These are phyloP conservation scores for Tragulus kanchil DNA, from an alignment of 2,113 vertebrate species.

Conservation along the genomic window DNA sequence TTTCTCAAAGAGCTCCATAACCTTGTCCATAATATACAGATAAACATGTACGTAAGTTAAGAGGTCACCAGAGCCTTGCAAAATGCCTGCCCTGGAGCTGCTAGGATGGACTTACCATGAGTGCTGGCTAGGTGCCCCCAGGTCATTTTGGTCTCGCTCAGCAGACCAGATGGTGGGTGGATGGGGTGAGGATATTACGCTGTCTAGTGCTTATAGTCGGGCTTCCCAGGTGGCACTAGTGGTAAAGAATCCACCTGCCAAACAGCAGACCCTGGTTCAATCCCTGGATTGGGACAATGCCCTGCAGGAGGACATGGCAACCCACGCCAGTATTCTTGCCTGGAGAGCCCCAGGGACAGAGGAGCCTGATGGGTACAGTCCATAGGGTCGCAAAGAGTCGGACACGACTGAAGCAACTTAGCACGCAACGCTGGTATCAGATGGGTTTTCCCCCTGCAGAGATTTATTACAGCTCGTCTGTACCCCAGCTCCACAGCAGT, in stretches of 20 bases:
- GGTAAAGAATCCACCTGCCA: no score
- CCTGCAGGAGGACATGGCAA: no score
- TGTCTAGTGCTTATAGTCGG: no score
- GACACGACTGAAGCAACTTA: no score
- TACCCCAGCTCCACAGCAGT: not conserved
- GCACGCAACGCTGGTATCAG: not conserved
- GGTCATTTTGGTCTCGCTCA: accelerated
- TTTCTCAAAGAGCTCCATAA: not conserved
- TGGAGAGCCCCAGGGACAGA: no score
- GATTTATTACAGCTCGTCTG: not conserved
- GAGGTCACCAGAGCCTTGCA: not conserved
- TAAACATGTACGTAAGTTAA: not conserved
- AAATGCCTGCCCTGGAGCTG: not conserved
- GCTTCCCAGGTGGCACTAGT: no score
- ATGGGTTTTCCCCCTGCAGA: not conserved
- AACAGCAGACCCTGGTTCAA: no score
- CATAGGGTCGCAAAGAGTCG: no score
- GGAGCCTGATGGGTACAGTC: no score
- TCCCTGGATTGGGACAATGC: no score
- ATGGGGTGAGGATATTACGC: not conserved
- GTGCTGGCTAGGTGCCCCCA: not conserved
- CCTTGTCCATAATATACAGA: not conserved
- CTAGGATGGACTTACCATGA: accelerated
- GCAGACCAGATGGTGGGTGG: not conserved
- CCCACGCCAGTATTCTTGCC: no score